Evolutionary conservation across 1,140 invertebrate genomes (phyloP), one percentile per base, ranked within the genome.

Genomic region (Ceratina japonica): DNA sequence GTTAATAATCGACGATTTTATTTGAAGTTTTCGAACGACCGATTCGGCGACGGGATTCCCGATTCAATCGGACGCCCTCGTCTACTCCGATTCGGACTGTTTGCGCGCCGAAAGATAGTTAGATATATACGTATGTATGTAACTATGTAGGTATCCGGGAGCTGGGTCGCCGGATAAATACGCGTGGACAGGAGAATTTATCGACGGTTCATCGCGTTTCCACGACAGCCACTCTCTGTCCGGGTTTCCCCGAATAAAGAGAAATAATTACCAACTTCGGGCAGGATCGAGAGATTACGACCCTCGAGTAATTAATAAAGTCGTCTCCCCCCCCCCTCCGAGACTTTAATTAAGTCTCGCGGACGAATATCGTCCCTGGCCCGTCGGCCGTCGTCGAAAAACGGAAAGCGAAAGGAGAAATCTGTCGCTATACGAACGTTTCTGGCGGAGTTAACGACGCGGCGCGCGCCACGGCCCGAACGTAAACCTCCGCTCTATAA

Each of bases 1-100:
- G 24, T 77, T 69, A 51, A 70, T 76, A 68, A 75, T 68, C 31
- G 18, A 68, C 12, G 22, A 66, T 61, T 31, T 37, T 49, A 44
- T 76, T 76, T 49, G 5, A 27, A 68, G 64, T 68, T 58, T 44
- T 75, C 13, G 64, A 49, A 56, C 7, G n/a, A 16, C 20, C 20
- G 18, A 3, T 22, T 22, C 3, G 44, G 15, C 52, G 44, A 20
- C 52, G 22, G 49, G 56, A 56, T 31, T 10, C 37, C 37, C 37
- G 37, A 44, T 44, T 7, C 3, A 44, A 44, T 44, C 31, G 54
- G 27, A 20, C 66, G 8, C 3, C 10, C 10, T 4, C 2, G 24
- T 68, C 18, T 22, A n/a, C 3, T 12, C 22, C 31, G 1, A 0
- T 16, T 49, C 20, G 3, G 13, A 44, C 5, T 20, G 18, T 5